Base-by-base conservation (phyloP, 2,888 invertebrate genomes). In the Tipula confusa region DNA sequence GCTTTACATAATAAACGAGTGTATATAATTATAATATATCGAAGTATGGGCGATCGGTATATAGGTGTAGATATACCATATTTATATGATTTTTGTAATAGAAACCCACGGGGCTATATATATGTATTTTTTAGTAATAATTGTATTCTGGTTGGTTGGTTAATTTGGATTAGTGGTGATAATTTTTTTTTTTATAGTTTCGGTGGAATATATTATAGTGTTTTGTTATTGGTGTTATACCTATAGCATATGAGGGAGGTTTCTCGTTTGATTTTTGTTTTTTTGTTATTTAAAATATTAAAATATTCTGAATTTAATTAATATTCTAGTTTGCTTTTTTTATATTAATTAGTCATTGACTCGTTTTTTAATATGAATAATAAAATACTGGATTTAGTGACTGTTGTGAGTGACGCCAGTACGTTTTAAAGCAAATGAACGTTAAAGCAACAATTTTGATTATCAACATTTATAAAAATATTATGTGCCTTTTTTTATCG, bases 81-180 rank as follows among this genome's bases (percentile, higher is more conserved):
- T n/a, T n/a, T n/a, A 33, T 33, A 33, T 33, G 33, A 33, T 48
- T 48, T 48, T 15, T 48, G 48, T 48, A 18, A 48, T 48, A 48
- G 48, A 48, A 64, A 64, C 64, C 64, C 64, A 64, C 24, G 64
- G 64, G 64, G 64, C 64, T 7, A 64, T 24, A 38, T n/a, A 24
- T 13, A 24, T 64, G 18, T 64, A 2, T 64, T 24, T 64, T 18
- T 24, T 24, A 24, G 64, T 64, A 64, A 64, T 64, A 64, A 64
- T 24, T 24, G 24, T 64, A 64, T 64, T 64, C 64, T 64, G 64
- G 64, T 64, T 64, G 64, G 64, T 64, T 64, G 64, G 64, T 64
- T 64, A 64, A 64, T 64, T 64, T 64, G 64, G 64, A 64, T 64
- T 64, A 64, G 64, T 64, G 64, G 64, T 64, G 64, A 64, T 64